Evolutionary conservation across 1,140 invertebrate species (phyloP), one percentile per base, ranked within the genome.

Genomic region (Drosophila novamexicana): DNA sequence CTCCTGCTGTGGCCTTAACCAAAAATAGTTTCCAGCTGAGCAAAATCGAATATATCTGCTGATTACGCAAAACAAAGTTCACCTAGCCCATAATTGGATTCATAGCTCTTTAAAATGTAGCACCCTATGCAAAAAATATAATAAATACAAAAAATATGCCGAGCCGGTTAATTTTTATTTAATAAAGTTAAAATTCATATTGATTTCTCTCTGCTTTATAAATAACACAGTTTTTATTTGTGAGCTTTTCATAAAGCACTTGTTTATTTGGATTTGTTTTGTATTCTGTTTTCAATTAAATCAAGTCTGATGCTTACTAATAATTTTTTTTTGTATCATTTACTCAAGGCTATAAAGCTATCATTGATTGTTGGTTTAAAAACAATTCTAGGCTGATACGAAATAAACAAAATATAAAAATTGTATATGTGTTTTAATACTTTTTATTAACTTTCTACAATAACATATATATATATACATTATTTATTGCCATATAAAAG

Each of bases 11-110:
- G 54, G n/a, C 9, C 18, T 16, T 14, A 37, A 36, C 53, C 34
- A 37, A 66, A 47, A 22, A 32, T 54, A 40, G 63, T 67, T 67
- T 53, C 63, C 45, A 45, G 54, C 54, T 45, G 54, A 73, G 47
- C 14, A 22, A 29, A 54, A 52, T 50, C 45, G 29, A 42, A 59
- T 67, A 40, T 39, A 1, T 34, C 45, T 50, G 34, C 16, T 37
- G 9, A 45, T 8, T 5, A 12, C 39, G 45, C 18, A 53, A 16
- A 52, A 22, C 18, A 10, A 7, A 34, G 9, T 37, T 22, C 5
- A 8, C 12, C 61, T 10, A 36, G 58, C 44, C 44, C 18, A 54
- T 54, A 44, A 53, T 54, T 34, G 29, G 14, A 29, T 54, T 53
- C 29, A 52, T 29, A 62, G 12, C 61, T 63, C 18, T 29, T 5